These are phyloP conservation scores for Drosophila differens DNA, from an alignment of 2,888 invertebrate species.

Conservation along the genomic window DNA sequence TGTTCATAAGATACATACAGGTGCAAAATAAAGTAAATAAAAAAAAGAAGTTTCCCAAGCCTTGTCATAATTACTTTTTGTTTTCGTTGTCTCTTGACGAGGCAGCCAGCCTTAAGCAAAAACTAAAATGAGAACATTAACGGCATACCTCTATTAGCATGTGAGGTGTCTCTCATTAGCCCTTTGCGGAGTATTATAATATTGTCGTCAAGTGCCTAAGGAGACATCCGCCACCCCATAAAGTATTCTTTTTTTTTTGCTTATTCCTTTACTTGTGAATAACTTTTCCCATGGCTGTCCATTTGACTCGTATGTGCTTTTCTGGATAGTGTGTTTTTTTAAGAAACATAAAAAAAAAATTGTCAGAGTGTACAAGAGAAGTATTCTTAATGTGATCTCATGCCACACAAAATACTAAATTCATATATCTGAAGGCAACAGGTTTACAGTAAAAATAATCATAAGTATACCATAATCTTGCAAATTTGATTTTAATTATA, in stretches of 20 bases:
- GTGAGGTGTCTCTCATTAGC: constrained; percentile 21
- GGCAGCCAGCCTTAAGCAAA: constrained; percentile 20
- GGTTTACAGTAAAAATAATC: not conserved
- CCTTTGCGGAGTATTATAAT: not conserved
- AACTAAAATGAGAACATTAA: constrained; percentile 35
- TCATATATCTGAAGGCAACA: not conserved
- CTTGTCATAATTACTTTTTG: constrained; percentile 36
- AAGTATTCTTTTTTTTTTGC: not conserved
- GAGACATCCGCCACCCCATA: not conserved
- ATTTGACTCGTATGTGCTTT: constrained; percentile 1
- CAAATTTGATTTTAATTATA: constrained; percentile 4
- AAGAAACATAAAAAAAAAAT: not conserved
- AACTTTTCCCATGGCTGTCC: constrained; percentile 35
- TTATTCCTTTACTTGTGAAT: constrained; percentile 2
- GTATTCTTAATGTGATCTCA: not conserved
- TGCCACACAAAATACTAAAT: not conserved
- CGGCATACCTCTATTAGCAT: constrained; percentile 25
- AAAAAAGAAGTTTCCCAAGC: not conserved
- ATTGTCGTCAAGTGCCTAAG: not conserved
- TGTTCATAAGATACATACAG: constrained; percentile 8
- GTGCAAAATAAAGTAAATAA: constrained; percentile 4
- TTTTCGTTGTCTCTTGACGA: constrained; percentile 23
- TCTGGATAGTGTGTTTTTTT: not conserved
- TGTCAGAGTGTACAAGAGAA: no score
- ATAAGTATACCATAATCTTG: not conserved